Conservation (phyloP, 2,113 vertebrate genomes). For the Verasper variegatus region DNA sequence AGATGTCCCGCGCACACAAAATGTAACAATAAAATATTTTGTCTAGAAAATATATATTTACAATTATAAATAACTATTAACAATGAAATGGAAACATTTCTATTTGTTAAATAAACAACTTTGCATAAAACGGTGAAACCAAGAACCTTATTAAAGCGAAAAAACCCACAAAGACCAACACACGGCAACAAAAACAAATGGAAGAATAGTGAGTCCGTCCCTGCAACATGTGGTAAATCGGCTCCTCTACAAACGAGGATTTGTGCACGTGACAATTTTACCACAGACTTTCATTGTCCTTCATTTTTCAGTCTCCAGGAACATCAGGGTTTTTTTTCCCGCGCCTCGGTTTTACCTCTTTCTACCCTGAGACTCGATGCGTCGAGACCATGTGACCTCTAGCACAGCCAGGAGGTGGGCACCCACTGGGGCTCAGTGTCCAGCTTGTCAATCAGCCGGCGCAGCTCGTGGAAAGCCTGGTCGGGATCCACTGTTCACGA, state of each 20-base stretch:
- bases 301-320: not conserved
- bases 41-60: constrained; percentile 73
- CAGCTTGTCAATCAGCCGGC: constrained; percentile 91
- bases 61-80: constrained; percentile 76
- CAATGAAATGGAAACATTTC: constrained; percentile 55
- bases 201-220: constrained; percentile 61
- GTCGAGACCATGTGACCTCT: constrained; percentile 15
- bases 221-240: constrained; percentile 22
- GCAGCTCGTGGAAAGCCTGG: constrained; percentile 90
- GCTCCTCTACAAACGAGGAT: constrained; percentile 51
- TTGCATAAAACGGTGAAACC: constrained; percentile 50
- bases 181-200: constrained; percentile 20
- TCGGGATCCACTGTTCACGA: constrained; percentile 92
- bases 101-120: constrained; percentile 62
- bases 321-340: not conserved
- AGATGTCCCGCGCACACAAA: constrained; percentile 9
- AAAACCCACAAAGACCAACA: constrained; percentile 22
- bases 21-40: constrained; percentile 55
- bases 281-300: not conserved
- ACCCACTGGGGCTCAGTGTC: constrained; percentile 99
- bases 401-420: constrained; percentile 92
- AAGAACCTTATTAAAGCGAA: constrained; percentile 24
- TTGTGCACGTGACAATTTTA: constrained; percentile 53
- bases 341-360: not conserved
- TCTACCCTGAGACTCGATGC: constrained; percentile 1